Percentiles rank a stretch among this genome's conserved stretches.
Conservation (phyloP, 2,888 invertebrate species). For the Chirona hameri region DNA sequence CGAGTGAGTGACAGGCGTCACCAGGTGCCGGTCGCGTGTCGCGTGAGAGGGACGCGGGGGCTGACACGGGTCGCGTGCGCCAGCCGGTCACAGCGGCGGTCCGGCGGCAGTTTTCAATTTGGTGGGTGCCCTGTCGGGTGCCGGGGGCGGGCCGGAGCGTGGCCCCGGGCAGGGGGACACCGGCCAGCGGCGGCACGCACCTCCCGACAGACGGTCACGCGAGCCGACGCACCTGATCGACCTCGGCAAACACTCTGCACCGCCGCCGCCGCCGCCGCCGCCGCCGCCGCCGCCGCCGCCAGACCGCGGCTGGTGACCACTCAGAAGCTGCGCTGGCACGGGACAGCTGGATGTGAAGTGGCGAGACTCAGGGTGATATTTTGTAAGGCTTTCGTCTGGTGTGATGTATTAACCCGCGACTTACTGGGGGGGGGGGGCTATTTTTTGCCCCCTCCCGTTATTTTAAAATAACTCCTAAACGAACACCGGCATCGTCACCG, state of each 20-base stretch:
- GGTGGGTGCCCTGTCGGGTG: neutral
- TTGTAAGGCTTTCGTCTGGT: too few species aligned
- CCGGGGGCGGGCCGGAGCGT: neutral
- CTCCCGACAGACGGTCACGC: neutral
- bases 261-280: neutral
- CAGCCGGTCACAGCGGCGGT: neutral
- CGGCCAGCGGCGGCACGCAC: neutral
- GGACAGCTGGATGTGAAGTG: too few species aligned
- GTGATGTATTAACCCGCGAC: too few species aligned
- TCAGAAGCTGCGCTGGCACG: too few species aligned
- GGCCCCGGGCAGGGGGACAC: neutral
- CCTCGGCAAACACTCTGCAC: neutral
- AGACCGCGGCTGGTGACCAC: too few species aligned
- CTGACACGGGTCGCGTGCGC: neutral
- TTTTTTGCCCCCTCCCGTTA: too few species aligned
- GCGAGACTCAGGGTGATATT: too few species aligned
- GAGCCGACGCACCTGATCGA: neutral
- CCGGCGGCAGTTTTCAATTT: slow-evolving; percentile 4
- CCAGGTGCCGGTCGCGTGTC: neutral
- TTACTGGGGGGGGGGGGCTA: too few species aligned
- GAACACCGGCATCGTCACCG: too few species aligned
- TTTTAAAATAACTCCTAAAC: too few species aligned
- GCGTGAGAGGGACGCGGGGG: neutral
- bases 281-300: neutral
- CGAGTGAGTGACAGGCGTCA: neutral